Evolutionary conservation across 2,113 vertebrate species (phyloP).

Genomic region (Hemichromis elongatus): DNA sequence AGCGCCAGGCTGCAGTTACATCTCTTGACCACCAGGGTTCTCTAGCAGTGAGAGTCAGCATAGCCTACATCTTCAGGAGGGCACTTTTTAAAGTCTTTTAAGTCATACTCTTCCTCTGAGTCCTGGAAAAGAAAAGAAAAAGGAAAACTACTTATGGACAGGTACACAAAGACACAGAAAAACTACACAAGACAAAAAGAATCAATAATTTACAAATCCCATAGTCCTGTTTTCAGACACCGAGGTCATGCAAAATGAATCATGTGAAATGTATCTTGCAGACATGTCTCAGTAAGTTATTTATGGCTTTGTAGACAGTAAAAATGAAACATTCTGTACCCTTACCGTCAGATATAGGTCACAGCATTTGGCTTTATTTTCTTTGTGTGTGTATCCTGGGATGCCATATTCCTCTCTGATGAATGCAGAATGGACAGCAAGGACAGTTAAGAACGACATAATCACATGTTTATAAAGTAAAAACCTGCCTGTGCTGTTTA

Average conservation of each 20-base stretch:
- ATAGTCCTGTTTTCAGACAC: slow-evolving; percentile 9
- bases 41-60: slow-evolving; percentile 66
- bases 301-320: slow-evolving; percentile 10
- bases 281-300: slow-evolving; percentile 47
- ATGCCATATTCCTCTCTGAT: slow-evolving; percentile 60
- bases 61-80: neutral
- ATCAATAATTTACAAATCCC: slow-evolving; percentile 37
- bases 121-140: slow-evolving; percentile 48
- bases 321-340: neutral
- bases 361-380: slow-evolving; percentile 39
- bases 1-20: neutral
- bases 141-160: neutral
- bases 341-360: slow-evolving; percentile 58
- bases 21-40: neutral
- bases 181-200: neutral
- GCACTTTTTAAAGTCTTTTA: slow-evolving; percentile 3
- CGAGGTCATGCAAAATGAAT: slow-evolving; percentile 47
- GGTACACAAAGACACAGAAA: neutral
- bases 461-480: neutral
- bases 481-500: neutral
- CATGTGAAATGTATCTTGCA: slow-evolving; percentile 37
- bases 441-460: neutral
- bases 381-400: neutral
- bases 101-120: slow-evolving; percentile 52
- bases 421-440: neutral